These are phyloP conservation scores for Megaceryle torquata DNA, from an alignment of 2,113 vertebrate species.

Conservation along the genomic window DNA sequence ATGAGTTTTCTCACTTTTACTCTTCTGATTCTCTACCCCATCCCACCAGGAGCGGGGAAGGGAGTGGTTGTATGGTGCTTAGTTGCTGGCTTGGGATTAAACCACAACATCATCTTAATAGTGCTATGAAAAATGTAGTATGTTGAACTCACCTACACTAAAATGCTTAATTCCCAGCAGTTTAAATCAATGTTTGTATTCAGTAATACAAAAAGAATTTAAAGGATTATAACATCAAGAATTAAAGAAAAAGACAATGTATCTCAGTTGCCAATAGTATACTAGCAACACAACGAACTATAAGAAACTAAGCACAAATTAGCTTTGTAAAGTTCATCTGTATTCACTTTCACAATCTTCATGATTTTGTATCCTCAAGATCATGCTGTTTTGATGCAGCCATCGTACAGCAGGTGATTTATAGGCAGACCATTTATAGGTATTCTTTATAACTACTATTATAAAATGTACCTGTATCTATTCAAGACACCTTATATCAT, in stretches of 20 bases:
- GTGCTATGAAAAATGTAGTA: not conserved
- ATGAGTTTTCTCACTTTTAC: not conserved
- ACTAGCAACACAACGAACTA: not conserved
- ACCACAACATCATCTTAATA: not conserved
- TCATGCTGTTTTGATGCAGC: not conserved
- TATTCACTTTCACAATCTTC: not conserved
- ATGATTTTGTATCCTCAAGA: not conserved
- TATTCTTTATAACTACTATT: not conserved
- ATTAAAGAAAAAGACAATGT: not conserved
- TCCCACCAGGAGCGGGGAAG: not conserved
- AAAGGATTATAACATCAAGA: not conserved
- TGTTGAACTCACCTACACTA: not conserved
- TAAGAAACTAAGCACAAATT: not conserved
- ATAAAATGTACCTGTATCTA: not conserved
- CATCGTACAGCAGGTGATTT: not conserved
- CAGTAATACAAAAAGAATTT: not conserved
- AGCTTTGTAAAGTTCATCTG: not conserved
- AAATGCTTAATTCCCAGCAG: not conserved
- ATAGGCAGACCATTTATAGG: not conserved
- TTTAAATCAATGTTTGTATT: conserved; percentile 20
- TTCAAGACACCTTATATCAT: not conserved
- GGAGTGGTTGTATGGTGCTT: not conserved
- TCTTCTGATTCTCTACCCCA: not conserved
- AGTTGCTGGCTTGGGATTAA: not conserved
- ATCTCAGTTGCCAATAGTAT: not conserved